Base-by-base conservation (phyloP, 2,113 vertebrate species). In the Crotalus viridis region DNA sequence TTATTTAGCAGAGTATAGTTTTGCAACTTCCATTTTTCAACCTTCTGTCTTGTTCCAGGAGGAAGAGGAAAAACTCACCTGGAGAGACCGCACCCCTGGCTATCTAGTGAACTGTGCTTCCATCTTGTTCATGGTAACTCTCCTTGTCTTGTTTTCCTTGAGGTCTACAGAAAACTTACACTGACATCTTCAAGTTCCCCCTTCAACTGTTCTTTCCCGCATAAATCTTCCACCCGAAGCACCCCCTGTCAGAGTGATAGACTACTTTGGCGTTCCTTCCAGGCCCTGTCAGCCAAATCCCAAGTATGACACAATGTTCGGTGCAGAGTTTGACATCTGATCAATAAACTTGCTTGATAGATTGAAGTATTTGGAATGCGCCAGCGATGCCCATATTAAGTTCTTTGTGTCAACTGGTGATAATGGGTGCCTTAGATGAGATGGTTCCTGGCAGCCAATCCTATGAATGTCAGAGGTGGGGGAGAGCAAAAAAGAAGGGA, bases 121-220 rank as follows among this genome's bases (percentile, higher is more conserved):
- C 90, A 98, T 99, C 95, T 97, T 99, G 87, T 98, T 99, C 28
- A 99, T 99, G 99, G 99, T 99, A 95, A 97, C 89, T 91, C 33
- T 46, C 88, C 46, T 81, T 91, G 0, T 4, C 51, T 93, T 55
- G 1, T 19, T 88, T 95, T 5, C 17, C 0, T 0, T 90, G 69
- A 46, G 51, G 87, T n/a, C 2, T 0, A 55, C 28, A 93, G 19
- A 19, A 56, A 55, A n/a, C 48, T 21, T 33, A 1, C 26, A 15
- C 4, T 55, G 43, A 93, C 3, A 17, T 39, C 89, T 89, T 39
- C 87, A 61, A 15, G 5, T 39, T 81, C 19, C 69, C 19, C 69
- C n/a, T 81, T 21, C 69, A 39, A 39, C 33, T 39, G 33, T 21
- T 17, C 17, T 39, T 81, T 81, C 69, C 69, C 1, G n/a, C 17